Evolutionary conservation across 37 sponge, comb jelly and placozoan species (phyloP).

Genomic region (Ianthella basta): DNA sequence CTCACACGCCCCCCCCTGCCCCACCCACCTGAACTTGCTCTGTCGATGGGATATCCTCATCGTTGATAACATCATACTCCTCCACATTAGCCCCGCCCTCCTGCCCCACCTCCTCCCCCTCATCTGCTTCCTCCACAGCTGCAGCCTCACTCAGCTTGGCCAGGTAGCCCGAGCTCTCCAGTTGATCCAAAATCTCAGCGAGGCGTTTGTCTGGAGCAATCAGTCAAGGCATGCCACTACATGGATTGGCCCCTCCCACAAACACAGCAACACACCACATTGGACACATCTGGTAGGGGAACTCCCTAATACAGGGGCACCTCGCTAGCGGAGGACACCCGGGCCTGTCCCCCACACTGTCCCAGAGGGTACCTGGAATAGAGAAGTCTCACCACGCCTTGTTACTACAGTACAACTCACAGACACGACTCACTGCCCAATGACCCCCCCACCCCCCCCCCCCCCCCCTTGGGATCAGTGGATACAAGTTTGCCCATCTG

Average conservation of each 20-base stretch:
- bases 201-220: slow-evolving; percentile 1
- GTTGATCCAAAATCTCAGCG: background rate
- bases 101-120: slow-evolving; percentile 12
- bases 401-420: too few species aligned
- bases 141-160: background rate
- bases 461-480: background rate
- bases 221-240: too few species aligned
- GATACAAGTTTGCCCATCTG: slow-evolving; percentile 4
- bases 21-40: slow-evolving; percentile 23
- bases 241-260: too few species aligned
- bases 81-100: slow-evolving; percentile 9
- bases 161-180: slow-evolving; percentile 21
- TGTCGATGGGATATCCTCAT: background rate
- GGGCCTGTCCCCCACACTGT: too few species aligned
- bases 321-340: too few species aligned
- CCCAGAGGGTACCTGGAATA: too few species aligned
- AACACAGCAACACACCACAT: background rate
- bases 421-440: too few species aligned
- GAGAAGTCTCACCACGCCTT: too few species aligned
- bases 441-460: too few species aligned
- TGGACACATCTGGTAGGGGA: too few species aligned
- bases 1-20: background rate
- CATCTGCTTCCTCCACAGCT: background rate
- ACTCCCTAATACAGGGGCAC: too few species aligned
- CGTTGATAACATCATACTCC: slow-evolving; percentile 9